Percentiles rank a stretch among this genome's conserved stretches.
Conservation (phyloP, 2,113 vertebrate genomes). For the Elgaria multicarinata region DNA sequence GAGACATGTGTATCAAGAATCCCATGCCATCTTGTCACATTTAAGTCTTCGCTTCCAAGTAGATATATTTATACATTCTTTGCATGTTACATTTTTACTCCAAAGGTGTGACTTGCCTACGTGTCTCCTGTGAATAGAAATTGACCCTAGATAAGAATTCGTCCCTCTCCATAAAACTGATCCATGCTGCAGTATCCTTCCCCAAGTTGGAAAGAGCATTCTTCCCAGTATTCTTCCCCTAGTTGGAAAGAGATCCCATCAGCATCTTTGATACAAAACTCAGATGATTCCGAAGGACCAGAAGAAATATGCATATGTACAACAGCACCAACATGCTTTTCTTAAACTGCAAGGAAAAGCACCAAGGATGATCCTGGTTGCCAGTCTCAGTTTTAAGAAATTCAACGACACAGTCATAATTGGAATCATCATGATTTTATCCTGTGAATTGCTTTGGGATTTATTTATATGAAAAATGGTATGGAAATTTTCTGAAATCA, state of each 20-base stretch:
- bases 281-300: neutral
- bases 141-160: neutral
- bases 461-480: too few relatives aligned
- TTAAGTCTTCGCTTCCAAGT: neutral
- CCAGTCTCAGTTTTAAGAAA: neutral
- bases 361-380: neutral
- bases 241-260: neutral
- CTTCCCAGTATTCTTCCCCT: neutral
- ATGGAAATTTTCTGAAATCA: too few relatives aligned
- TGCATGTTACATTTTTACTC: neutral
- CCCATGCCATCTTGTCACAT: neutral
- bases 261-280: too few relatives aligned
- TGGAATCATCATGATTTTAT: too few relatives aligned
- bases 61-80: neutral
- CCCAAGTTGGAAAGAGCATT: neutral
- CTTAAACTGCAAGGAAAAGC: neutral
- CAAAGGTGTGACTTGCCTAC: neutral
- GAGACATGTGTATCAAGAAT: neutral
- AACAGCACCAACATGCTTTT: neutral
- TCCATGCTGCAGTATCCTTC: neutral
- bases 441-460: too few relatives aligned
- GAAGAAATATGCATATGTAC: neutral
- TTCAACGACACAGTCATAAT: neutral
- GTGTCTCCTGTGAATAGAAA: neutral
- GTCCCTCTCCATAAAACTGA: neutral